Conservation (phyloP, 1,140 invertebrate genomes). For the Mercenaria mercenaria region DNA sequence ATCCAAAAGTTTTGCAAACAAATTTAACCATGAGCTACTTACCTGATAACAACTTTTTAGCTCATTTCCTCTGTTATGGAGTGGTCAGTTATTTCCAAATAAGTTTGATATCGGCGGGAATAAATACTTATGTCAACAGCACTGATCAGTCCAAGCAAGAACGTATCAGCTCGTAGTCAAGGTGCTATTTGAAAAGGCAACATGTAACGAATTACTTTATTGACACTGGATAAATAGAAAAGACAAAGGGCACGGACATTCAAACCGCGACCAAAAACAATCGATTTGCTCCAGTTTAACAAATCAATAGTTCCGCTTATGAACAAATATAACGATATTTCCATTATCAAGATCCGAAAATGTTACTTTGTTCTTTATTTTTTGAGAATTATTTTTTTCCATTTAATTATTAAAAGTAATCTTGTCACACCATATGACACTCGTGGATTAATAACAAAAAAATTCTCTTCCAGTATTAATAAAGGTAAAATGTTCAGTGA, state of each 20-base stretch:
- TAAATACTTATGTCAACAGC: constrained; percentile 46
- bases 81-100: constrained; percentile 43
- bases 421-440: neutral
- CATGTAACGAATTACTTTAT: constrained; percentile 42
- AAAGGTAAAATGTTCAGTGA: neutral
- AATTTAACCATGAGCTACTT: constrained; percentile 18
- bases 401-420: neutral
- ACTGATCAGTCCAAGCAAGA: no score
- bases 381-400: neutral
- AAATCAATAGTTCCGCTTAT: constrained; percentile 20
- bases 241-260: constrained; percentile 56
- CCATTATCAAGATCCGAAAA: neutral
- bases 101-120: constrained; percentile 17
- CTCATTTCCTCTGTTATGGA: neutral
- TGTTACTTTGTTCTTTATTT: neutral
- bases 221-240: constrained; percentile 55
- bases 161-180: constrained; percentile 57
- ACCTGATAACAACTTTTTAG: constrained; percentile 14
- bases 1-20: neutral
- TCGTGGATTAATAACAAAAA: neutral
- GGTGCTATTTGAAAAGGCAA: constrained; percentile 60
- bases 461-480: neutral
- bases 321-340: neutral
- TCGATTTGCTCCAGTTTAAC: neutral
- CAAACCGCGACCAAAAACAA: constrained; percentile 35